Percentiles rank a stretch among this genome's conserved stretches.
Evolutionary conservation across 2,888 invertebrate genomes (phyloP).

Genomic region (Muscina levida): DNA sequence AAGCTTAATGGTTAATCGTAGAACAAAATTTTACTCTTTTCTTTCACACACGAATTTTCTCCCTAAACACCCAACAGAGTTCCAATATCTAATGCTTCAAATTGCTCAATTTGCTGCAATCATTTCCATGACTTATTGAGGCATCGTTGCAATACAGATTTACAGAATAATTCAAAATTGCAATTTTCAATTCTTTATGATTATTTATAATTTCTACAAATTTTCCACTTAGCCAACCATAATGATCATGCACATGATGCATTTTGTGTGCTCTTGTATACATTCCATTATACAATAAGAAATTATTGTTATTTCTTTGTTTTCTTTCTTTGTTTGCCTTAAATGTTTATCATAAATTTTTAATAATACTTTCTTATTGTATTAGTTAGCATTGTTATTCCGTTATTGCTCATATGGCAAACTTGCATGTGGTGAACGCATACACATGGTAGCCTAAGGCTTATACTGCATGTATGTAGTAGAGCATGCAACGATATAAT

Average conservation of each 20-base stretch:
- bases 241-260: conserved; percentile 27
- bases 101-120: conserved; percentile 17
- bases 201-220: conserved; percentile 57
- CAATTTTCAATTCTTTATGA: conserved; percentile 16
- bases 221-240: conserved; percentile 49
- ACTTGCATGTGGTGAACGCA: neutral
- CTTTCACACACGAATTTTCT: neutral
- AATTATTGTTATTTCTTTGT: too few relatives aligned
- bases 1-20: too few relatives aligned
- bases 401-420: conserved; percentile 4
- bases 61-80: neutral
- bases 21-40: too few relatives aligned
- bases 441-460: neutral
- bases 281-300: too few relatives aligned
- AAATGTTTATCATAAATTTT: conserved; percentile 46
- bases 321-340: too few relatives aligned
- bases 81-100: conserved; percentile 25
- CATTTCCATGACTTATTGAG: too few relatives aligned
- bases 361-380: conserved; percentile 45
- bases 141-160: too few relatives aligned
- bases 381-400: conserved; percentile 15
- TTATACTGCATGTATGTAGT: neutral
- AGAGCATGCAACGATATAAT: neutral
- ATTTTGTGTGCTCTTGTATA: too few relatives aligned
- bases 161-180: conserved; percentile 2